A percentile compares a stretch with the other conserved stretches of the same genome.
These are phyloP conservation scores for Aegotheles bennettii DNA, from an alignment of 2,113 vertebrate genomes.

Conservation along the genomic window DNA sequence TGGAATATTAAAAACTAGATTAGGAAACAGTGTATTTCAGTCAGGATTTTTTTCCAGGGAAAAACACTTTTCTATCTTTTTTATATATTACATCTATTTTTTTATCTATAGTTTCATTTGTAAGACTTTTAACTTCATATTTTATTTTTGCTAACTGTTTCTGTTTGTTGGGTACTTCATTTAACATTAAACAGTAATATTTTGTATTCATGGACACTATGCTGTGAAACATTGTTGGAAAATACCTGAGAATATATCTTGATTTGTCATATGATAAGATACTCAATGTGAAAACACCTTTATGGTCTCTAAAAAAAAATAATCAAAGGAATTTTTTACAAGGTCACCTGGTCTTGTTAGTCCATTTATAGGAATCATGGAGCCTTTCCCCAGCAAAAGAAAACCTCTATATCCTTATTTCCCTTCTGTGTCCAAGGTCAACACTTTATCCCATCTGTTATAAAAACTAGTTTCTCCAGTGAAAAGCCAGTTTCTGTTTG, in stretches of 20 bases:
- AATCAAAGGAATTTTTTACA: neutral
- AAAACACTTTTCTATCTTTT: neutral
- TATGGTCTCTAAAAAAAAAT: neutral
- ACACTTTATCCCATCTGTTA: neutral
- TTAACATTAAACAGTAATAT: neutral
- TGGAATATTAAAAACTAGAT: neutral
- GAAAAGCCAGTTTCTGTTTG: neutral
- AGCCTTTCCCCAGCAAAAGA: neutral
- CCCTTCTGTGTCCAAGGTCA: neutral
- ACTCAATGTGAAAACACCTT: neutral
- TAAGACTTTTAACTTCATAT: neutral
- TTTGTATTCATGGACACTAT: neutral
- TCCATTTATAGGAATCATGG: neutral
- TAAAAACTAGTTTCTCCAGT: neutral
- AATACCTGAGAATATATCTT: neutral
- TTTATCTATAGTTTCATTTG: neutral
- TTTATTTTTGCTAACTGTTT: neutral
- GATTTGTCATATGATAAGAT: neutral
- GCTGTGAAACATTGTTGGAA: neutral
- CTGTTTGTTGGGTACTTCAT: neutral
- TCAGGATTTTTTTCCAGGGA: neutral
- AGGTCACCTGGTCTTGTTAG: neutral
- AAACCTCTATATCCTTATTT: neutral
- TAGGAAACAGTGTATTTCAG: neutral
- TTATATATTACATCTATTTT: neutral